These are phyloP conservation scores for Misgurnus mizolepis DNA, from an alignment of 2,113 vertebrate species.

Conservation along the genomic window DNA sequence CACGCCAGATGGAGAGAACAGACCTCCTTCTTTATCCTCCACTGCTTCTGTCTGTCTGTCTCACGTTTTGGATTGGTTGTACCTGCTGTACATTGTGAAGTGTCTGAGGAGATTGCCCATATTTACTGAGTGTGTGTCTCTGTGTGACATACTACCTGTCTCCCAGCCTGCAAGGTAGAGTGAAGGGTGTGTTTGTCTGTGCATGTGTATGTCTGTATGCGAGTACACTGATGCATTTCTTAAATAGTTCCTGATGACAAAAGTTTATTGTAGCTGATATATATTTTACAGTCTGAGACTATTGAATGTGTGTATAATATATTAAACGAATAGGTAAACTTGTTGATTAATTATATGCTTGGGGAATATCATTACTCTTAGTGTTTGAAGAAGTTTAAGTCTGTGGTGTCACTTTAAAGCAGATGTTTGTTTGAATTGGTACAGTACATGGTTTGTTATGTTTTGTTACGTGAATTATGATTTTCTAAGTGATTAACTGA, in stretches of 20 bases:
- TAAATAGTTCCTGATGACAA: neutral
- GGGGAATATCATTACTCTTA: neutral
- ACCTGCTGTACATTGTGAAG: slow-evolving; percentile 34
- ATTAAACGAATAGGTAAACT: neutral
- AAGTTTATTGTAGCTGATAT: neutral
- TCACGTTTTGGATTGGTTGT: slow-evolving; percentile 29
- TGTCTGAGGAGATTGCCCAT: slow-evolving; percentile 32
- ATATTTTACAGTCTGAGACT: neutral
- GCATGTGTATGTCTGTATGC: neutral
- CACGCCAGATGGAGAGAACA: slow-evolving; percentile 58
- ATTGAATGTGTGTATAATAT: neutral
- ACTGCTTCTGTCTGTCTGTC: slow-evolving; percentile 26
- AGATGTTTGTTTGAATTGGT: slow-evolving; percentile 1
- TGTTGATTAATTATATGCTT: neutral
- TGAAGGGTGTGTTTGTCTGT: neutral
- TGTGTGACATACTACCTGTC: slow-evolving; percentile 13
- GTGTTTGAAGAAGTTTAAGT: neutral
- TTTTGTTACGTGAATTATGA: neutral
- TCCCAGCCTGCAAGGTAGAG: slow-evolving; percentile 38
- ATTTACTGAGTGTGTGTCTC: slow-evolving; percentile 13
- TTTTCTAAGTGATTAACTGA: neutral
- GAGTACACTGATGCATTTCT: neutral
- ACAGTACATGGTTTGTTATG: neutral
- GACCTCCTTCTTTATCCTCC: slow-evolving; percentile 36
- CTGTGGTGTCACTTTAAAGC: neutral